Evolutionary conservation across 1,140 invertebrate genomes (phyloP), one percentile per base, ranked within the genome.

Genomic region (Lepidurus packardi): DNA sequence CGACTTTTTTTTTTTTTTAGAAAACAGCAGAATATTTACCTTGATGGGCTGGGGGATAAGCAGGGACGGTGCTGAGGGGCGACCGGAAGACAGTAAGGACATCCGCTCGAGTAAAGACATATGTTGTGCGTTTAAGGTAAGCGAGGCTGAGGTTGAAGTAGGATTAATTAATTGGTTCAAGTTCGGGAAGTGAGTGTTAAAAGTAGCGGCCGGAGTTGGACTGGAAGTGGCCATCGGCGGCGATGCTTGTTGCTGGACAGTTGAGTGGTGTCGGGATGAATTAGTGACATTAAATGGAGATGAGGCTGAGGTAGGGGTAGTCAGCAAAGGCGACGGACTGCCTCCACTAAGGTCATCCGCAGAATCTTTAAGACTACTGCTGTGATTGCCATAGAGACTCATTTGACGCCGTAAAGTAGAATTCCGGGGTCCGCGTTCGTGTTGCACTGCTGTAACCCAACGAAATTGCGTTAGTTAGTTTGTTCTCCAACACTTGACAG

Each of bases 351-450:
- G 47, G 78, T 76, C 47, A 77, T 75, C 42, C 79, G 47, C n/a
- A 76, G 73, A 24, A 43, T 77, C 74, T 45, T 77, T 7, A 74
- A 21, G 77, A 84, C 82, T 1, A 85, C 82, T n/a, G 43, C 78
- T n/a, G 82, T 91, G 88, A 83, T 85, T 74, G 82, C 90, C 92
- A 47, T 89, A 86, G 83, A 94, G 86, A 21, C 92, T 92, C 89
- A 95, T 93, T 86, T 97, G 94, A 73, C 94, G 89, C 7, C 95
- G 88, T 11, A 98, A 86, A 2, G 95, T 98, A 0, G 95, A 95
- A 82, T 95, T 96, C 76, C 97, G 86, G n/a, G 97, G 97, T 0
- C 97, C 97, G 82, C 97, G 89, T 86, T 99, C 97, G 83, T 98
- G 96, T 86, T 99, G 97, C 4, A 99, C 97, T 74, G 97, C 97